phyloP scores from a whole-genome alignment of 2,888 invertebrate species.

The Ecliptopera silaceata region DNA sequence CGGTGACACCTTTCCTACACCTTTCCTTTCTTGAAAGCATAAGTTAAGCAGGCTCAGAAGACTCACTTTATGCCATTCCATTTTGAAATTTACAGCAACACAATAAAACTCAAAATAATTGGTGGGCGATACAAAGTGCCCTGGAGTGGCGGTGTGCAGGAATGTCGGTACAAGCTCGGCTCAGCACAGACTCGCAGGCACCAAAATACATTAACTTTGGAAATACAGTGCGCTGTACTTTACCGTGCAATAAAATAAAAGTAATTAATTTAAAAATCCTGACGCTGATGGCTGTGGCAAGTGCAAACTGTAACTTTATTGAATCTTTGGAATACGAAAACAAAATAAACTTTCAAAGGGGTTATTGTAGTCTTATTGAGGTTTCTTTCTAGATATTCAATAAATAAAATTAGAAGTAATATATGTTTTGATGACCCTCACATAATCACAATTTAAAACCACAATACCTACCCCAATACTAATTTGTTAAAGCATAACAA shows the following conservation, averaged over 20 bases:
- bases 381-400: too few species aligned
- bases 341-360: neutral
- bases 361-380: too few species aligned
- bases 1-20: too few species aligned
- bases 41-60: too few species aligned
- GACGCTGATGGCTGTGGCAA: conserved; percentile 22
- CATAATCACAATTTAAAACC: too few species aligned
- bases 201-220: conserved; percentile 38
- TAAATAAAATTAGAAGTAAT: too few species aligned
- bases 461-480: too few species aligned
- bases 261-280: conserved; percentile 28
- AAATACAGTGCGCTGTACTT: conserved; percentile 23
- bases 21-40: too few species aligned
- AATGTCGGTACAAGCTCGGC: conserved; percentile 21
- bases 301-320: conserved; percentile 29
- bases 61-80: neutral
- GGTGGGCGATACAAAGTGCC: neutral
- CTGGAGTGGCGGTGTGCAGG: conserved; percentile 20
- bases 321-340: conserved; percentile 6
- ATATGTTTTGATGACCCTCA: too few species aligned
- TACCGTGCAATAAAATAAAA: conserved; percentile 32
- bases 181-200: conserved; percentile 46
- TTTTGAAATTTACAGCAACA: neutral
- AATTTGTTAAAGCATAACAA: neutral
- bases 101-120: conserved; percentile 1